Evolutionary conservation across 2,888 invertebrate genomes (phyloP), one percentile per base, ranked within the genome.

Genomic region (Maniola hyperantus): DNA sequence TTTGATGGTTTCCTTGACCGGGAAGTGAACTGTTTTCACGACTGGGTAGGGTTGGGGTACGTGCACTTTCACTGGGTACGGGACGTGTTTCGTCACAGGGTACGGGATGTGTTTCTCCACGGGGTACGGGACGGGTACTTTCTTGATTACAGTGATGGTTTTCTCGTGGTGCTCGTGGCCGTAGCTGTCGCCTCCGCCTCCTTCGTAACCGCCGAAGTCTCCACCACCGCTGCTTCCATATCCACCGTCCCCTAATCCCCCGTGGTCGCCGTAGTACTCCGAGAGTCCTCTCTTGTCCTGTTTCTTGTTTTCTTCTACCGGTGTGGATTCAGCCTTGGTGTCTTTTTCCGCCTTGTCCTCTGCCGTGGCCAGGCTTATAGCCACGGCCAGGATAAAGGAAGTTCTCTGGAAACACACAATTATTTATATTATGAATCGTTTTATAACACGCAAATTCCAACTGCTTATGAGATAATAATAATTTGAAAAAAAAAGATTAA

Each of bases 31-130:
- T 71, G 95, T 93, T 81, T 95, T 95, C 76, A 93, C 93, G 36
- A 96, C 94, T 36, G 96, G 94, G 83, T 95, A 96, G 0, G 96
- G 95, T 60, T 95, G 94, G 0, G 95, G 94, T 42, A 95, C 94
- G 5, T 87, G 95, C n/a, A 96, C 95, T 80, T 95, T 95, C 5
- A 96, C 94, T 8, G 96, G 95, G 71, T 93, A 93, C 0, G 92
- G 95, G 33, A 96, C 91, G 61, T 93, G 93, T 77, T 96, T 96
- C 70, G 95, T 94, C 10, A 96, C 94, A 0, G 96, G 96, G 60
- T 94, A 93, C 7, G 90, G 95, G 61, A 95, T 91, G 50, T 93
- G 92, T 78, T 95, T 96, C 76, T 95, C 95, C 0, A 96, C 95
- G 42, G 96, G 95, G 79, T 95, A 96, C 0, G 96, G 96, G 33